Evolutionary conservation across 2,113 vertebrate species (phyloP).

Genomic region (Saguinus imperator): DNA sequence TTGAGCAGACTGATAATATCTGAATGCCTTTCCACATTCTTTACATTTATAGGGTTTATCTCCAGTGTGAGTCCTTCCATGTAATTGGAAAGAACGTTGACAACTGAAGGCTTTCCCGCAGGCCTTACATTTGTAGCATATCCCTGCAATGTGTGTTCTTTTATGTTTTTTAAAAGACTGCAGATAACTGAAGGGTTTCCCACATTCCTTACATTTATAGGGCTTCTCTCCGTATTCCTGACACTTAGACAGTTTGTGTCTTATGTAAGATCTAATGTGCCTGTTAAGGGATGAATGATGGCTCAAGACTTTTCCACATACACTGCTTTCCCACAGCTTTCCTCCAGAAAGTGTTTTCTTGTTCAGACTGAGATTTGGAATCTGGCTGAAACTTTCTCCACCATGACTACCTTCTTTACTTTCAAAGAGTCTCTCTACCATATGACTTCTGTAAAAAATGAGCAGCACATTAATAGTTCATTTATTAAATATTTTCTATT

Average conservation of each 20-base stretch:
- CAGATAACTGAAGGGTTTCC: slow-evolving; percentile 51
- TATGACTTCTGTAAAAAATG: background rate
- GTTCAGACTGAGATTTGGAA: background rate
- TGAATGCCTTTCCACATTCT: slow-evolving; percentile 67
- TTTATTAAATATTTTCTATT: background rate
- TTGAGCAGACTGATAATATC: background rate
- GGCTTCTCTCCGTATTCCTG: slow-evolving; percentile 45
- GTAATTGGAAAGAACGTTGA: slow-evolving; percentile 27
- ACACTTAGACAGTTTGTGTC: background rate
- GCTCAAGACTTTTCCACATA: slow-evolving; percentile 44
- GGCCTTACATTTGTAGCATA: slow-evolving; percentile 50
- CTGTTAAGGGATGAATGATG: slow-evolving; percentile 27
- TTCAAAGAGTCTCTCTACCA: background rate
- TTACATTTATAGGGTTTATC: slow-evolving; percentile 70
- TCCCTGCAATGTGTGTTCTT: slow-evolving; percentile 56
- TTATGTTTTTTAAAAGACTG: slow-evolving; percentile 59
- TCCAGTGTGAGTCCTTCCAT: slow-evolving; percentile 70
- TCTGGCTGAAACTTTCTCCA: background rate
- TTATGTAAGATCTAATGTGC: slow-evolving; percentile 23
- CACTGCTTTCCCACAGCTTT: background rate
- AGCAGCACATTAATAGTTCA: background rate
- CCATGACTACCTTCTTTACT: background rate
- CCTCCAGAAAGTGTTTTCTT: background rate
- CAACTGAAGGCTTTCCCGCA: slow-evolving; percentile 41
- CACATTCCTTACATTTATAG: slow-evolving; percentile 58